A percentile compares a stretch with the other conserved stretches of the same genome.
phyloP scores from a whole-genome alignment of 2,888 invertebrate species.

The Orthosia incerta region DNA sequence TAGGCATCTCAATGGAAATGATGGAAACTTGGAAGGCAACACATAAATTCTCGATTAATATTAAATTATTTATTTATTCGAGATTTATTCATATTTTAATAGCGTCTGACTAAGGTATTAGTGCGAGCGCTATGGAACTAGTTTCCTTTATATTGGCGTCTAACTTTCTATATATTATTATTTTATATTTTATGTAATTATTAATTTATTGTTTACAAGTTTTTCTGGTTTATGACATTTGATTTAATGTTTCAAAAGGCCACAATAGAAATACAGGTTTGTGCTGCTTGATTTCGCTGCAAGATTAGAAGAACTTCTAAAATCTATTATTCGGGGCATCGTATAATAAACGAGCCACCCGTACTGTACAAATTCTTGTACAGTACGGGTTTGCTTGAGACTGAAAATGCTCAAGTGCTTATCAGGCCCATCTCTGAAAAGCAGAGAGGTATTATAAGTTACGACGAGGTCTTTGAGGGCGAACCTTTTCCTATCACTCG shows the following conservation, averaged over 20 bases:
- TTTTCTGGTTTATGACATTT: background rate
- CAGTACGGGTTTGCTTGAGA: too few relatives aligned
- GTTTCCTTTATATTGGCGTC: slow-evolving; percentile 1
- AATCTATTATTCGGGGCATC: background rate
- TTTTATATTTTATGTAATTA: background rate
- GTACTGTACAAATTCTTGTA: too few relatives aligned
- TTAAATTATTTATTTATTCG: slow-evolving; percentile 17
- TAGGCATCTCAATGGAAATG: slow-evolving; percentile 36
- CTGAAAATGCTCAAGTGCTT: too few relatives aligned
- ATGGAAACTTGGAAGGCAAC: slow-evolving; percentile 37
- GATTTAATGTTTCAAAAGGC: background rate
- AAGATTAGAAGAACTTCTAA: background rate
- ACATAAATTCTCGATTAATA: slow-evolving; percentile 23
- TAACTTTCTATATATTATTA: slow-evolving; percentile 19
- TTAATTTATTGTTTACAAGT: background rate
- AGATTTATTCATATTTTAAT: slow-evolving; percentile 27
- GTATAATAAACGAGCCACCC: too few relatives aligned
- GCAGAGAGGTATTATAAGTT: too few relatives aligned
- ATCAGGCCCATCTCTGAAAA: too few relatives aligned
- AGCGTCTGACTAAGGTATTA: background rate
- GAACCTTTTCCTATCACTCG: background rate
- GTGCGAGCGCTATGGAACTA: background rate
- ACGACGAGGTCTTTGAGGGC: background rate
- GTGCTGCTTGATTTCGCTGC: background rate
- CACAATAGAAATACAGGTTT: background rate